Percentiles rank a stretch among this genome's conserved stretches.
phyloP scores from a whole-genome alignment of 2,888 invertebrate genomes.

The Elegia similella region DNA sequence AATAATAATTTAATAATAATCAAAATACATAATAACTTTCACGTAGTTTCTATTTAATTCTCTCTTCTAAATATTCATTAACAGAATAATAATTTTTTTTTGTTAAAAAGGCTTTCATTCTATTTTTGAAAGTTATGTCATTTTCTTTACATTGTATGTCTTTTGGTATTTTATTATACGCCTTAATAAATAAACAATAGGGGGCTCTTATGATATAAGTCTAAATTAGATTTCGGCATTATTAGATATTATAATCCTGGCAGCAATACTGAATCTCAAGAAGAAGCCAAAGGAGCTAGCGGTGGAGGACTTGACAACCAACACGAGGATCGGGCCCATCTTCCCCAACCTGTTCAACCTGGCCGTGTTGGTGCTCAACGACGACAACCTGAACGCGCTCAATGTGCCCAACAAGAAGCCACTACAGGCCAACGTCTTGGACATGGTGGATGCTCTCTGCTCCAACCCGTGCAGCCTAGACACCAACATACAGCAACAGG shows the following conservation, averaged over 20 bases:
- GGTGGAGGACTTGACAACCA: conserved; percentile 80
- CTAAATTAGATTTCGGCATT: no score
- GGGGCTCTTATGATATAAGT: no score
- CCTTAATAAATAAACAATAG: no score
- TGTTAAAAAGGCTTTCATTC: no score
- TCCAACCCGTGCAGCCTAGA: conserved; percentile 80
- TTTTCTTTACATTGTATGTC: no score
- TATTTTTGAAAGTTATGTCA: no score
- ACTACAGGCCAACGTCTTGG: conserved; percentile 70
- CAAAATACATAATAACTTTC: no score
- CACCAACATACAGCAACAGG: conserved; percentile 82
- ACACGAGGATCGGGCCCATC: conserved; percentile 81
- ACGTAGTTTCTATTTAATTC: no score
- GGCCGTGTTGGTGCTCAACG: conserved; percentile 80
- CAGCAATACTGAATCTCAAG: conserved; percentile 77
- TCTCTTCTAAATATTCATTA: no score
- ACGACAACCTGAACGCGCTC: conserved; percentile 76
- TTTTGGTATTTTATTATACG: no score
- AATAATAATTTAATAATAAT: no score
- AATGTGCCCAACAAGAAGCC: conserved; percentile 74
- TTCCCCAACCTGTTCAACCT: conserved; percentile 83
- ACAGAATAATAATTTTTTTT: no score
- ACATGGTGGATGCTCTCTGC: conserved; percentile 81
- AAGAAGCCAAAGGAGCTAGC: conserved; percentile 75
- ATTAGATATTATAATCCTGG: conserved; percentile 24